Evolutionary conservation across 2,113 vertebrate genomes (phyloP), one percentile per base, ranked within the genome.

Genomic region (Paracanthobrama guichenoti): DNA sequence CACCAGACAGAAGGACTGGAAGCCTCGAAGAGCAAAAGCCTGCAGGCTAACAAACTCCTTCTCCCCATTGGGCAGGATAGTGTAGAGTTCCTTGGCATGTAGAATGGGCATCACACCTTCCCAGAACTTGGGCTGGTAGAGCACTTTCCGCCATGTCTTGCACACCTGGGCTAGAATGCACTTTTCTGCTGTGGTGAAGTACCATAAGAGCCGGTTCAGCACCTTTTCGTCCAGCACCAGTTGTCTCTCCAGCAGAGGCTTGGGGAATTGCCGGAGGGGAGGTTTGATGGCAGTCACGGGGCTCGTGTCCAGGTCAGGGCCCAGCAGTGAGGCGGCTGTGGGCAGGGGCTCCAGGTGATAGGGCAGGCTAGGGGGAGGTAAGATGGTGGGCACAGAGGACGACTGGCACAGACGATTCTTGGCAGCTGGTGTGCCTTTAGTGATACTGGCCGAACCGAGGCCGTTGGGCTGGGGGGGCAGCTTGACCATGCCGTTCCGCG

Each of bases 81-180:
- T 96, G 90, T 99, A 99, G 71, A 99, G 95, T 96, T 99, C 98
- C 95, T 99, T 99, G 91, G 97, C 97, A 1, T 99, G 98, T 89
- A 99, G 92, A 85, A 99, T 97, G 0, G 98, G 98, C 0, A 95
- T 98, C 89, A 99, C 95, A 1, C 96, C 96, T 35, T 97, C 96
- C 98, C 98, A 99, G 94, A 99, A 99, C 91, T 98, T 98, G 81
- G 97, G 96, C 90, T 99, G 98, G 93, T 99, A 99, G n/a, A 99
- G 95, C 89, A 99, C 97, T 22, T 96, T 94, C 64, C 98, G 91
- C 98, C 98, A 99, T 0, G 95, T 96, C 93, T 98, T 97, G 94
- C 98, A 99, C 86, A 99, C 98, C 93, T 99, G 98, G 0, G 97
- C 97, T 91, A 99, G 92, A 85, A 98, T 92, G 0, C 98, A 99